Conservation (phyloP, 2,797 vertebrate genomes). For the Rhinella marina region DNA sequence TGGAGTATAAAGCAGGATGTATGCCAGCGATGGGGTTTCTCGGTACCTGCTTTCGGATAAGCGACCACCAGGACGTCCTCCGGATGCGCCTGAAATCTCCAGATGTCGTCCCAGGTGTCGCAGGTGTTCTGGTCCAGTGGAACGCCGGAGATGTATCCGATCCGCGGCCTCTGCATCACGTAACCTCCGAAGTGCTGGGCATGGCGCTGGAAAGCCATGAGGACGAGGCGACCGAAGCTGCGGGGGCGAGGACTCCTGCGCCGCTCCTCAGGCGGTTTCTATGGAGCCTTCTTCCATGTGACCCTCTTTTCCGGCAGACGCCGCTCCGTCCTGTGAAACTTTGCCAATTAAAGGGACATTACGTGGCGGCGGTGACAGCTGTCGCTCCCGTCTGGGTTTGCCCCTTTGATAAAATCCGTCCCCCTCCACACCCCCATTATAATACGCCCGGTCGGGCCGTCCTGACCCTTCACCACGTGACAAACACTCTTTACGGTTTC, state of each 20-base stretch:
- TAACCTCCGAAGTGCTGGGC: slow-evolving; percentile 28
- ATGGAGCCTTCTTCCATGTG: slow-evolving; percentile 1
- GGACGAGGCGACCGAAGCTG: background rate
- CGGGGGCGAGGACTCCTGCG: background rate
- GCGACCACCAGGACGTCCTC: slow-evolving; percentile 46
- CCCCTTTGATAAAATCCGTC: background rate
- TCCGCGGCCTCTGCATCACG: slow-evolving; percentile 30
- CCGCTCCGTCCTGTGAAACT: background rate
- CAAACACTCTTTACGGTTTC: background rate
- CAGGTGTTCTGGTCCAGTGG: slow-evolving; percentile 46
- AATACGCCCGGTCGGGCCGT: background rate
- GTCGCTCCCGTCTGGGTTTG: background rate
- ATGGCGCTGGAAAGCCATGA: slow-evolving; percentile 50
- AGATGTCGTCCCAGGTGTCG: slow-evolving; percentile 47
- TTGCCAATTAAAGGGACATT: background rate
- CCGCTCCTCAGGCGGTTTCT: slow-evolving; percentile 35
- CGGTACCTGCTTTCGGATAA: slow-evolving; percentile 54
- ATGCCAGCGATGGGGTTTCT: background rate
- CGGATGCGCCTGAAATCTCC: slow-evolving; percentile 38
- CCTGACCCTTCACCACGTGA: background rate
- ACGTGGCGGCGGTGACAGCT: too few relatives aligned
- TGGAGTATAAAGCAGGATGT: background rate
- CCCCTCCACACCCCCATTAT: too few relatives aligned
- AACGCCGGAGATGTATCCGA: slow-evolving; percentile 12
- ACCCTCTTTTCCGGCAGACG: background rate